phyloP scores from a whole-genome alignment of 1,140 invertebrate species.

The Homalodisca vitripennis region DNA sequence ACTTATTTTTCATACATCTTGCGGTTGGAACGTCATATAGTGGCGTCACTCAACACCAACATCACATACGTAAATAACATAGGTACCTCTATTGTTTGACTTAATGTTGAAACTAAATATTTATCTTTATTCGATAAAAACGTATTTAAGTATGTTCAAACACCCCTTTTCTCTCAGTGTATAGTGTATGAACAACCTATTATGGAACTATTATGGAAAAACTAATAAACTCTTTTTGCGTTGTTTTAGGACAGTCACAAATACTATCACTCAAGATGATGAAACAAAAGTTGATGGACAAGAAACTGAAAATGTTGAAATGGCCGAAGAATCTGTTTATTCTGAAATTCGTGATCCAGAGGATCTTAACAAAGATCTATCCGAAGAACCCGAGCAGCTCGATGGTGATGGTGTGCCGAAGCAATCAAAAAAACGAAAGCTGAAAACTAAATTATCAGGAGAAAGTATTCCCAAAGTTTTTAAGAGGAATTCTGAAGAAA shows the following conservation, averaged over 20 bases:
- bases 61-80: neutral
- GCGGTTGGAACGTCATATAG: too few species aligned
- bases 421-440: conserved; percentile 1
- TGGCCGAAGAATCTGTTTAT: neutral
- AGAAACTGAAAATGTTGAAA: neutral
- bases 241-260: conserved; percentile 1
- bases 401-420: neutral
- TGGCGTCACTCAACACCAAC: too few species aligned
- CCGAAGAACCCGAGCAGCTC: neutral
- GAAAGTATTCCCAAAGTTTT: neutral
- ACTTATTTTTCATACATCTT: too few species aligned
- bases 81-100: neutral
- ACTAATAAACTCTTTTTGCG: neutral
- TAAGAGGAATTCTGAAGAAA: conserved; percentile 11
- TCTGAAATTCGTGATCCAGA: conserved; percentile 9
- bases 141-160: neutral
- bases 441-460: conserved; percentile 1
- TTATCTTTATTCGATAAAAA: neutral
- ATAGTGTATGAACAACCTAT: neutral
- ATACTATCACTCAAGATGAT: neutral
- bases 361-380: neutral
- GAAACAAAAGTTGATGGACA: neutral
- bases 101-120: neutral
- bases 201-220: neutral
- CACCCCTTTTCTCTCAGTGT: neutral